Percentiles rank a stretch among this genome's conserved stretches.
phyloP scores from a whole-genome alignment of 2,888 invertebrate genomes.

The Chirona hameri region DNA sequence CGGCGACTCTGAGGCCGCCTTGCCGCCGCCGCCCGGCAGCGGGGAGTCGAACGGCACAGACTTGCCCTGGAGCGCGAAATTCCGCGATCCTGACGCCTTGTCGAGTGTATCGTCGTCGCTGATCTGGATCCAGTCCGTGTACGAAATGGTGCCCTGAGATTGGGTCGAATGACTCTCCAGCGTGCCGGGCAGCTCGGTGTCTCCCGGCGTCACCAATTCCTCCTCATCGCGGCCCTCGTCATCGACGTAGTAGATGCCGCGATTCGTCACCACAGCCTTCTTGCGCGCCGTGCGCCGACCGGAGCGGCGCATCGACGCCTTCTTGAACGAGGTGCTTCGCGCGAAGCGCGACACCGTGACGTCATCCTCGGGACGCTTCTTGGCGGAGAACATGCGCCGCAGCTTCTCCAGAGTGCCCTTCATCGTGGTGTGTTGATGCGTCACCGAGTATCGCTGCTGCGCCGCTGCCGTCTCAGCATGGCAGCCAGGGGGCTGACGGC shows the following conservation, averaged over 20 bases:
- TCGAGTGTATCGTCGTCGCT: constrained; percentile 3
- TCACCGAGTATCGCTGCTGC: no score
- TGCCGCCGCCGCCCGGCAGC: constrained; percentile 6
- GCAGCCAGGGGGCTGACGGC: no score
- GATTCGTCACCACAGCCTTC: constrained; percentile 13
- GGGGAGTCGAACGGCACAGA: constrained; percentile 30
- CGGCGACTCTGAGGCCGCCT: neutral
- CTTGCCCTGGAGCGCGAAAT: constrained; percentile 26
- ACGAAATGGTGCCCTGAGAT: constrained; percentile 23
- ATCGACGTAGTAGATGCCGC: constrained; percentile 25
- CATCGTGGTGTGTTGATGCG: neutral
- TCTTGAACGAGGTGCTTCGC: constrained; percentile 38
- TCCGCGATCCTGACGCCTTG: neutral
- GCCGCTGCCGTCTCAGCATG: neutral
- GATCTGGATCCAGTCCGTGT: constrained; percentile 28
- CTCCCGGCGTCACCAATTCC: neutral
- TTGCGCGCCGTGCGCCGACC: constrained; percentile 31
- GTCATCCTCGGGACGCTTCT: neutral
- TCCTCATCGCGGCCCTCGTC: neutral
- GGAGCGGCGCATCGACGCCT: constrained; percentile 38
- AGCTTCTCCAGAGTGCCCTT: constrained; percentile 25
- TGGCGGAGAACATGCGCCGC: neutral
- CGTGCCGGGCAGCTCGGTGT: neutral
- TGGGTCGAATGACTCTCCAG: neutral
- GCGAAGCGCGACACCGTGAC: constrained; percentile 31